These are phyloP conservation scores for Zygogramma bicolorata DNA, from an alignment of 2,888 invertebrate genomes.

Conservation along the genomic window DNA sequence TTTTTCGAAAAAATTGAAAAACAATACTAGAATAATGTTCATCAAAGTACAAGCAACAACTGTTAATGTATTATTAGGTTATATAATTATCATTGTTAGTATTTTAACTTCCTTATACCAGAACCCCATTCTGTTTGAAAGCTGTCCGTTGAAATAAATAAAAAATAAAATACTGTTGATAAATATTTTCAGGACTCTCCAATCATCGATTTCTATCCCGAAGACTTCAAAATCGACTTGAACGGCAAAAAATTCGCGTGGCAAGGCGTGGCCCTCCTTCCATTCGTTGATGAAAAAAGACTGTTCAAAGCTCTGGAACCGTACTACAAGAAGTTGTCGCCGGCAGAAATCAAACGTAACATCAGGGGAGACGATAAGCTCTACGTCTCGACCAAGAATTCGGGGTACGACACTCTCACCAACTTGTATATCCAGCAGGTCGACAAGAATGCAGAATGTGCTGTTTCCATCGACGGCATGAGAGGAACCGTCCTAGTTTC, in stretches of 20 bases:
- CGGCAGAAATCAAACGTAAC: conserved; percentile 90
- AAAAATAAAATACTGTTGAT: no score
- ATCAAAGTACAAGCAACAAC: no score
- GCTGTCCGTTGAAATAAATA: no score
- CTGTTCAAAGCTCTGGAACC: conserved; percentile 86
- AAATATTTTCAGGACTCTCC: conserved; percentile 78
- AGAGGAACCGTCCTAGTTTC: conserved; percentile 83
- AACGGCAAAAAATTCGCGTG: conserved; percentile 99
- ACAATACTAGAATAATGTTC: no score
- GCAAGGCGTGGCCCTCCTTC: conserved; percentile 98
- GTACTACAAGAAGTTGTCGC: conserved; percentile 83
- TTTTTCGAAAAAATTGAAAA: no score
- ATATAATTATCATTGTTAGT: no score
- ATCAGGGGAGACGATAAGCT: conserved; percentile 89
- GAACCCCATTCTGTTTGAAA: no score
- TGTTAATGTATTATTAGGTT: no score
- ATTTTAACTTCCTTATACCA: no score
- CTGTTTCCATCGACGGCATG: conserved; percentile 84
- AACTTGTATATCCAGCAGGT: conserved; percentile 76
- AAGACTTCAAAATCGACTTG: conserved; percentile 96
- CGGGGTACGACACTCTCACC: conserved; percentile 77
- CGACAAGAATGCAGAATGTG: conserved; percentile 69
- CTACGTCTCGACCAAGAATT: conserved; percentile 83
- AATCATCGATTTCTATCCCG: conserved; percentile 99
- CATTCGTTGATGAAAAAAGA: conserved; percentile 95